phyloP scores from a whole-genome alignment of 1,140 invertebrate genomes.

The Papilio xuthus region DNA sequence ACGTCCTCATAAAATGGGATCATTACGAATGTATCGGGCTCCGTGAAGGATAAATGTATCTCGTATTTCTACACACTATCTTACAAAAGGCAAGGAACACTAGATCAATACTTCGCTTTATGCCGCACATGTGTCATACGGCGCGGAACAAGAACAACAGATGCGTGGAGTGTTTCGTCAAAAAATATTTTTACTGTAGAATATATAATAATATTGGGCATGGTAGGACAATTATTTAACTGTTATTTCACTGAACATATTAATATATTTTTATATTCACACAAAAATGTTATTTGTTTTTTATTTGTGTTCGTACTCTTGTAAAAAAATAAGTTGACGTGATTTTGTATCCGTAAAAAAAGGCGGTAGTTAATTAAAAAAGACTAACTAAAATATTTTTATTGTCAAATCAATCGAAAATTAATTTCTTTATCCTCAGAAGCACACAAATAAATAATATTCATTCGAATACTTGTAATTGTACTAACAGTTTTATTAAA shows the following conservation, averaged over 20 bases:
- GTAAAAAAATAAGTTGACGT: too few relatives aligned
- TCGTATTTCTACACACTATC: constrained; percentile 54
- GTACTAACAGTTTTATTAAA: neutral
- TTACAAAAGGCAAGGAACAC: constrained; percentile 65
- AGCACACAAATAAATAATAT: neutral
- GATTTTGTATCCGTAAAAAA: too few relatives aligned
- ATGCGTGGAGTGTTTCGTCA: constrained; percentile 48
- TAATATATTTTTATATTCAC: too few relatives aligned
- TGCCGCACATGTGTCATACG: constrained; percentile 76
- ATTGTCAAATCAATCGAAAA: too few relatives aligned
- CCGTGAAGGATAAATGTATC: constrained; percentile 46
- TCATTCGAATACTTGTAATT: neutral
- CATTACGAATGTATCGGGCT: constrained; percentile 43
- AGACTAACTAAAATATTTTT: too few relatives aligned
- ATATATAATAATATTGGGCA: too few relatives aligned
- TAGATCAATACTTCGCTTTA: constrained; percentile 78
- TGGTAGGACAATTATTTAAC: too few relatives aligned
- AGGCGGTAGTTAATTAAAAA: too few relatives aligned
- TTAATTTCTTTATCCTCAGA: too few relatives aligned
- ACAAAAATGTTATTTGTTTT: neutral
- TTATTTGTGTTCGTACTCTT: too few relatives aligned
- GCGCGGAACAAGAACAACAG: constrained; percentile 48
- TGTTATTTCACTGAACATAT: too few relatives aligned
- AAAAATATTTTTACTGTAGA: neutral
- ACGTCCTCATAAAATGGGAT: constrained; percentile 8